These are phyloP conservation scores for Oophaga pumilio DNA, from an alignment of 2,113 vertebrate species.

Conservation along the genomic window DNA sequence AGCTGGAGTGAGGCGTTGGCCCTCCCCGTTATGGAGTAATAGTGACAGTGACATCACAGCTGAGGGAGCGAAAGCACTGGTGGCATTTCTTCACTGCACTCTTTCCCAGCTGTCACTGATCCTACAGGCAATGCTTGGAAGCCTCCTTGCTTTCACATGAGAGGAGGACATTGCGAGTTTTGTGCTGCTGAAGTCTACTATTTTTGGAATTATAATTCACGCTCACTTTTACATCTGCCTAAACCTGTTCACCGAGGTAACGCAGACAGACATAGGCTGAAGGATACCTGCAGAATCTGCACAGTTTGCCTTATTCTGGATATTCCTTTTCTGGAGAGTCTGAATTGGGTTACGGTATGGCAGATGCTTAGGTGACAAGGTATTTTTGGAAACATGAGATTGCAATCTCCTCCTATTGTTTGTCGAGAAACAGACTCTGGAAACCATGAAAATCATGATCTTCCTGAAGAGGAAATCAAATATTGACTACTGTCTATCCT, in stretches of 20 bases:
- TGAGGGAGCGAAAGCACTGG: constrained; percentile 37
- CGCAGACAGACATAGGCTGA: background rate
- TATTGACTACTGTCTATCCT: background rate
- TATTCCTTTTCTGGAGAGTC: background rate
- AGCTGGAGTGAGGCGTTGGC: background rate
- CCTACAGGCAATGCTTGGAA: background rate
- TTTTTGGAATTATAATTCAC: constrained; percentile 25
- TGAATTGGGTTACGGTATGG: constrained; percentile 9
- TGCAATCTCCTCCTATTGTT: background rate
- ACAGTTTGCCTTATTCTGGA: background rate
- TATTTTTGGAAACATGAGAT: background rate
- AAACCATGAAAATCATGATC: background rate
- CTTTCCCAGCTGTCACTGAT: constrained; percentile 14
- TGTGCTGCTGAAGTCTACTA: background rate
- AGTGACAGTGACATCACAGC: constrained; percentile 50
- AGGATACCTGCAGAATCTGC: background rate
- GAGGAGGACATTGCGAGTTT: background rate
- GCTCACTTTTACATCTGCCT: constrained; percentile 4
- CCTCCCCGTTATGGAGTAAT: constrained; percentile 29
- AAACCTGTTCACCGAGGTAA: constrained; percentile 23
- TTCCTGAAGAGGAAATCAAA: background rate
- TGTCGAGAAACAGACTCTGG: background rate
- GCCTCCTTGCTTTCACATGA: background rate
- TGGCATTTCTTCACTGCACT: constrained; percentile 32
- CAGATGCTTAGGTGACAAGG: background rate